Percentiles rank a stretch among this genome's conserved stretches.
These are phyloP conservation scores for Azorinus chamasolen DNA, from an alignment of 2,888 invertebrate genomes.

Conservation along the genomic window DNA sequence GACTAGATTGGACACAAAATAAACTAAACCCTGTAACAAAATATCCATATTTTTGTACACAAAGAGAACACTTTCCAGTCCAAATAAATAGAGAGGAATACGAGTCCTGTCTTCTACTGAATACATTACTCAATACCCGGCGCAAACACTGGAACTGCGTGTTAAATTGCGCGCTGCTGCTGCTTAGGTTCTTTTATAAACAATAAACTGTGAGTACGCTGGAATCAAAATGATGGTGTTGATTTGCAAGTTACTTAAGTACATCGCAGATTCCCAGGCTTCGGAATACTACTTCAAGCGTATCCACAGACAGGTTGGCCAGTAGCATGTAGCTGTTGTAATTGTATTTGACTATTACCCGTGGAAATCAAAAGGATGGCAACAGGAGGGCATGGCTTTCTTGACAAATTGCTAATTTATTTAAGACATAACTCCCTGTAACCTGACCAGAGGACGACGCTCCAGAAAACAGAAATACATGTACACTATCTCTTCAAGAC, in stretches of 20 bases:
- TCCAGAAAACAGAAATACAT: no score
- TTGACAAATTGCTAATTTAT: no score
- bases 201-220: constrained; percentile 22
- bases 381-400: no score
- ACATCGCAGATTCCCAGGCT: constrained; percentile 36
- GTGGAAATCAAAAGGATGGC: no score
- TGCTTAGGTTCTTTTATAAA: constrained; percentile 13
- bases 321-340: no score
- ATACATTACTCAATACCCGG: no score
- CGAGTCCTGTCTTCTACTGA: not conserved
- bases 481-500: no score
- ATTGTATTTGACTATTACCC: no score
- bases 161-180: no score
- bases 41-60: constrained; percentile 44
- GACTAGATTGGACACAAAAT: constrained; percentile 24
- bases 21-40: constrained; percentile 32
- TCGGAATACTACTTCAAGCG: constrained; percentile 15
- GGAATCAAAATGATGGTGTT: constrained; percentile 20
- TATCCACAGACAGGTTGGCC: constrained; percentile 6
- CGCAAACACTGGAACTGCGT: no score
- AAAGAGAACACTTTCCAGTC: constrained; percentile 16
- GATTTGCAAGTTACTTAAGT: constrained; percentile 37
- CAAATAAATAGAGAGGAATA: constrained; percentile 33
- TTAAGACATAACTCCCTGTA: no score
- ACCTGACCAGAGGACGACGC: no score